Base-by-base conservation (phyloP, 1,140 invertebrate species). In the Pachypsylla venusta region DNA sequence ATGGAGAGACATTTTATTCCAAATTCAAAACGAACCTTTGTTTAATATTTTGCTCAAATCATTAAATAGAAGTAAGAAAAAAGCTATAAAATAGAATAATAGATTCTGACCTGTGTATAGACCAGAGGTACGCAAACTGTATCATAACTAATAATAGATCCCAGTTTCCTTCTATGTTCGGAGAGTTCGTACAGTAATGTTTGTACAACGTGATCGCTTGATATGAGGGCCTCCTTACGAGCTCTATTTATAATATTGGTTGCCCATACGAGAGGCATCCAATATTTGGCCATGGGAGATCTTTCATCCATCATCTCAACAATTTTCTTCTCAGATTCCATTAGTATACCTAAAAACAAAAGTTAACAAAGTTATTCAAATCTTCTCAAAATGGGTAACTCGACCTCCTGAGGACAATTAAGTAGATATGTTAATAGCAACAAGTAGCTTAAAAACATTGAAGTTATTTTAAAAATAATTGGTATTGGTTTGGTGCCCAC, bases 41-140 rank as follows among this genome's bases (percentile, higher is more conserved):
- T n/a, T n/a, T n/a, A n/a, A n/a, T n/a, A n/a, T n/a, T n/a, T n/a
- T n/a, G n/a, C n/a, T n/a, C n/a, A n/a, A n/a, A n/a, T n/a, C n/a
- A n/a, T n/a, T n/a, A n/a, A n/a, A n/a, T n/a, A n/a, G n/a, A n/a
- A n/a, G n/a, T n/a, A n/a, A n/a, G n/a, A n/a, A n/a, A n/a, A n/a
- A n/a, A n/a, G n/a, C n/a, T n/a, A n/a, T n/a, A n/a, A n/a, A n/a
- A n/a, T n/a, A n/a, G n/a, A n/a, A 53, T 48, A 57, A 25, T 58
- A 39, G 54, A 27, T 22, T 39, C 62, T 63, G 55, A 93, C 94
- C 86, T 98, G 93, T 60, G 93, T 98, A 72, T 98, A 98, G 60
- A 98, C 93, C 27, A 98, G 79, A 48, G 95, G 95, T 63, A 98
- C 91, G 71, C 89, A 94, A 64, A 98, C 92, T 66, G 93, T 97